Evolutionary conservation across 2,113 vertebrate genomes (phyloP), one percentile per base, ranked within the genome.

Genomic region (Chlorocebus sabaeus): DNA sequence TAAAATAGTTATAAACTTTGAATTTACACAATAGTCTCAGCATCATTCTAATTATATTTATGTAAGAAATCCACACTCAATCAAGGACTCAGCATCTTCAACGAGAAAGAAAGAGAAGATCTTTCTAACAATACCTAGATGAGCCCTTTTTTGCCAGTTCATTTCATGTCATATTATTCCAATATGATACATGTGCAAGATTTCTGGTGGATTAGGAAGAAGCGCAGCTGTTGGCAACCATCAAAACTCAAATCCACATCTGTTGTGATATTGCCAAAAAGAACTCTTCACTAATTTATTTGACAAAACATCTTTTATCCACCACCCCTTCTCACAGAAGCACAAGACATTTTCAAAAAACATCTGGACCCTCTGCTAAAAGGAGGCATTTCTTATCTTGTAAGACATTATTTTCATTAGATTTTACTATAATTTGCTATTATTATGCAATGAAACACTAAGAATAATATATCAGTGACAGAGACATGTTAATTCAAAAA

Each of bases 381-480:
- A 93, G 5, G 18, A 88, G 18, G 1, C 16, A 90, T 96, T 75
- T 96, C 43, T 90, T 92, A 87, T 75, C 32, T 85, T 43, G 13
- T 18, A 90, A 78, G 32, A 79, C 90, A 89, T 89, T 59, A 45
- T 96, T 96, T 87, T 96, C 85, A 95, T 94, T 96, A 93, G 52
- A 92, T 93, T 97, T 94, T 70, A 70, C 50, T 48, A 52, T 89
- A 57, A 92, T 76, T 64, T 83, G 43, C 57, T 75, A 75, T 61
- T 16, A 75, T 50, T 75, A 75, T 84, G 8, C 23, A 90, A 12
- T 82, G 18, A 96, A 91, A 96, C n/a, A 64, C 22, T 57, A 35
- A 92, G 81, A 93, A 73, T 61, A 79, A 52, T 32, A 72, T 52
- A 80, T 57, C 80, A 20, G 8, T 83, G 30, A 32, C 57, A 89